A percentile compares a stretch with the other conserved stretches of the same genome.
phyloP scores from a whole-genome alignment of 2,888 invertebrate species.

The Acleris cristana region DNA sequence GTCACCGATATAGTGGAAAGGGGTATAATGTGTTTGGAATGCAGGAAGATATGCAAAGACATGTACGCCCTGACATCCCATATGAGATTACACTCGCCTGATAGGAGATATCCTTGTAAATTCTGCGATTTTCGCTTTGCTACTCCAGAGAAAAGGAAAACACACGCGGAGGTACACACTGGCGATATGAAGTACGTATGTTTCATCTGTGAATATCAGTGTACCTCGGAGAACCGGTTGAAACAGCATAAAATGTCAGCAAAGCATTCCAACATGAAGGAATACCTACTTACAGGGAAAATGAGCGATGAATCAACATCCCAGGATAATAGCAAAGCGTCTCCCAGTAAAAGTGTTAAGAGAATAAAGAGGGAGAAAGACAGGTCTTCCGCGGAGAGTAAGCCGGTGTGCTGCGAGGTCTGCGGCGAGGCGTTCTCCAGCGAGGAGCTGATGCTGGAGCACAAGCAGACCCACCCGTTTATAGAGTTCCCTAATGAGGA shows the following conservation, averaged over 20 bases:
- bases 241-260: slow-evolving; percentile 69
- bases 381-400: slow-evolving; percentile 37
- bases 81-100: slow-evolving; percentile 71
- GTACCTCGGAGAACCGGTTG: slow-evolving; percentile 72
- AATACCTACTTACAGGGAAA: slow-evolving; percentile 67
- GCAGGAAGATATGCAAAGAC: slow-evolving; percentile 74
- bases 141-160: slow-evolving; percentile 69
- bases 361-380: slow-evolving; percentile 53
- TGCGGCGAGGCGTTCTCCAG: slow-evolving; percentile 71
- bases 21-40: slow-evolving; percentile 74
- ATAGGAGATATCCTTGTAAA: slow-evolving; percentile 74
- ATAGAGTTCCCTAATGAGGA: slow-evolving; percentile 79
- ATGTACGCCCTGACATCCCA: slow-evolving; percentile 68
- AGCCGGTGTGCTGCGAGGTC: slow-evolving; percentile 66
- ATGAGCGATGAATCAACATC: slow-evolving; percentile 57
- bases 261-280: slow-evolving; percentile 73
- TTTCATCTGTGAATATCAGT: slow-evolving; percentile 77
- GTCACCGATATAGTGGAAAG: slow-evolving; percentile 56
- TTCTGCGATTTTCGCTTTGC: slow-evolving; percentile 77
- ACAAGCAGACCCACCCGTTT: slow-evolving; percentile 77
- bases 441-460: slow-evolving; percentile 68
- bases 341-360: slow-evolving; percentile 55
- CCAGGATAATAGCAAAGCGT: slow-evolving; percentile 45
- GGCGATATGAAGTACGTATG: slow-evolving; percentile 79
- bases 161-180: slow-evolving; percentile 71